Evolutionary conservation across 2,888 invertebrate species (phyloP), one percentile per base, ranked within the genome.

Genomic region (Cheilosia scutellata): DNA sequence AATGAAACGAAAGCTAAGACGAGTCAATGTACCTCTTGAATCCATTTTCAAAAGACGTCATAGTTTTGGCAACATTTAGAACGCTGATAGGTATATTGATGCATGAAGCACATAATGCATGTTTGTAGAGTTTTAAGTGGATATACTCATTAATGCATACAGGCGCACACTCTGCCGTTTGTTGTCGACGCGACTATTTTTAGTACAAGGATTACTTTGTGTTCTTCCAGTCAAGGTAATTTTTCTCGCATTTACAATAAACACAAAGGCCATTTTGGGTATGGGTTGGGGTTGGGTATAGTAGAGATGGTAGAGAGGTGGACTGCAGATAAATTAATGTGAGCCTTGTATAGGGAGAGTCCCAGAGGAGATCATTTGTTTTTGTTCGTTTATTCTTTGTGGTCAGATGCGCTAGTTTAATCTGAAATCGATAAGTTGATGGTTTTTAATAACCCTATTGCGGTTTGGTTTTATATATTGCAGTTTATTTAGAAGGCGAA

Each of bases 141-240:
- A 3, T 33, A 9, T 33, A 33, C 9, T 11, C 11, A 37, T 11
- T 37, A 4, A 37, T 37, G 11, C 37, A 37, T 11, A 37, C 11
- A 37, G 9, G 20, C 11, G 51, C 6, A 25, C 37, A 16, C 7
- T 29, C 7, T 51, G 25, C 11, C 2, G 6, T 7, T 51, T 51
- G 9, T 16, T 4, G 11, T 9, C 9, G 55, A 13, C 33, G 40
- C 16, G 40, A 31, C 47, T 82, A 71, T 72, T 82, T 82, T 63
- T 58, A 77, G 68, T 20, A 33, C 77, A 78, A 70, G 63, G 77
- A 74, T 68, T 62, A 68, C 62, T 74, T 74, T 77, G 51, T 74
- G 6, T 20, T 49, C 4, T 66, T 29, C 2, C 33, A 49, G 47
- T 25, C 66, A 57, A 63, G 70, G 70, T 78, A 71, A 16, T 80